These are phyloP conservation scores for Kryphioiulus occultus DNA, from an alignment of 2,888 invertebrate species.

Conservation along the genomic window DNA sequence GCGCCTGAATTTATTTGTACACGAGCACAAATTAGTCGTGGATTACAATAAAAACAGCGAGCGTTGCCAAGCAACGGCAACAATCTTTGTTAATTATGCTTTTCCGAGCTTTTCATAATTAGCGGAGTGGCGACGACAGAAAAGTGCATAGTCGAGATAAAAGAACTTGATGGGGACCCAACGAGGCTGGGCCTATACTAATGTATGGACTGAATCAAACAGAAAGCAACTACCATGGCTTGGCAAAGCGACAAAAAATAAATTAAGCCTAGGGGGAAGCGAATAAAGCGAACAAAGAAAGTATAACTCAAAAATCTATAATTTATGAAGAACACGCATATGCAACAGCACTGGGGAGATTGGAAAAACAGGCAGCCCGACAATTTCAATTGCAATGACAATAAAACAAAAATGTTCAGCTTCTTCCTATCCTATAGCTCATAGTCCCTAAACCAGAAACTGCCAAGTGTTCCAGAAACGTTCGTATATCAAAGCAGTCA, in stretches of 20 bases:
- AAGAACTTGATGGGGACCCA: not conserved
- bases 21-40: constrained; percentile 18
- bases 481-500: too few species aligned
- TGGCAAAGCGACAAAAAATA: constrained; percentile 36
- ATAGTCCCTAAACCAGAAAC: not conserved
- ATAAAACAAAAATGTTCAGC: not conserved
- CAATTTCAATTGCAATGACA: not conserved
- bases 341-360: not conserved
- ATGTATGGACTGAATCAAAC: too few species aligned
- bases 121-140: not conserved
- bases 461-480: not conserved
- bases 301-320: constrained; percentile 31
- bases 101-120: constrained; percentile 40
- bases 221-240: not conserved
- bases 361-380: not conserved
- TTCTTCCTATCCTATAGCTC: not conserved
- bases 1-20: constrained; percentile 39
- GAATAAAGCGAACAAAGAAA: constrained; percentile 40
- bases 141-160: constrained; percentile 17
- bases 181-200: not conserved
- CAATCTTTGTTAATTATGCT: constrained; percentile 40
- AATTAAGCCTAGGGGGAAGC: constrained; percentile 15
- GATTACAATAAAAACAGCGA: not conserved
- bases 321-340: constrained; percentile 18
- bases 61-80: constrained; percentile 9